phyloP scores from a whole-genome alignment of 2,113 vertebrate species.

The Microcebus murinus region DNA sequence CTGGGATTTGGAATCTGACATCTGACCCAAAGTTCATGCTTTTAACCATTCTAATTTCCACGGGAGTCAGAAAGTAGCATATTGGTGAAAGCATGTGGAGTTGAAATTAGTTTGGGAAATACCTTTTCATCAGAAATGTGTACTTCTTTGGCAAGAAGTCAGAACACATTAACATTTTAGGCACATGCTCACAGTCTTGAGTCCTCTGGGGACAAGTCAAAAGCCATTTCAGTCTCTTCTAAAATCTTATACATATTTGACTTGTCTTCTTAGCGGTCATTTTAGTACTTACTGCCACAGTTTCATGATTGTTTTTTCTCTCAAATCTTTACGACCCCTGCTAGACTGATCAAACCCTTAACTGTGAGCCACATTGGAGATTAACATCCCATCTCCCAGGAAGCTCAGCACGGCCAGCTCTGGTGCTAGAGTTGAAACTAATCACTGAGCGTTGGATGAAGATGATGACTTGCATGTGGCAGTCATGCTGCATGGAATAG shows the following conservation, averaged over 20 bases:
- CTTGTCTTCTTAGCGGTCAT: background rate
- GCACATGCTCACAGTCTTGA: background rate
- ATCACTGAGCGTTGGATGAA: background rate
- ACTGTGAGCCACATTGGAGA: background rate
- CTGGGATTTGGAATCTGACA: background rate
- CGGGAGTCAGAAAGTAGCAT: background rate
- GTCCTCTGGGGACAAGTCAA: background rate
- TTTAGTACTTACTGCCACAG: background rate
- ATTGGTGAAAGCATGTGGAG: background rate
- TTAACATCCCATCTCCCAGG: background rate
- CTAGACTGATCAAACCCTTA: background rate
- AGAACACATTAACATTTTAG: background rate
- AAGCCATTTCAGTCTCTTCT: background rate
- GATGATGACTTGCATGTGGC: too few relatives aligned
- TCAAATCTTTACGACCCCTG: background rate
- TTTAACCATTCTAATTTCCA: background rate
- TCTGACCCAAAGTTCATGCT: background rate
- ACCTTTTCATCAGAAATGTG: conserved; percentile 16
- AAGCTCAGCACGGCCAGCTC: background rate
- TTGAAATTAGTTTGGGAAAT: conserved; percentile 22
- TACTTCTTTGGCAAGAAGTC: background rate
- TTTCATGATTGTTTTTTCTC: background rate
- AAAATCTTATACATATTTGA: background rate
- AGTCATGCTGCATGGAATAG: too few relatives aligned
- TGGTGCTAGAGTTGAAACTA: background rate